These are phyloP conservation scores for Monarcha castaneiventris DNA, from an alignment of 2,113 vertebrate genomes.

Conservation along the genomic window DNA sequence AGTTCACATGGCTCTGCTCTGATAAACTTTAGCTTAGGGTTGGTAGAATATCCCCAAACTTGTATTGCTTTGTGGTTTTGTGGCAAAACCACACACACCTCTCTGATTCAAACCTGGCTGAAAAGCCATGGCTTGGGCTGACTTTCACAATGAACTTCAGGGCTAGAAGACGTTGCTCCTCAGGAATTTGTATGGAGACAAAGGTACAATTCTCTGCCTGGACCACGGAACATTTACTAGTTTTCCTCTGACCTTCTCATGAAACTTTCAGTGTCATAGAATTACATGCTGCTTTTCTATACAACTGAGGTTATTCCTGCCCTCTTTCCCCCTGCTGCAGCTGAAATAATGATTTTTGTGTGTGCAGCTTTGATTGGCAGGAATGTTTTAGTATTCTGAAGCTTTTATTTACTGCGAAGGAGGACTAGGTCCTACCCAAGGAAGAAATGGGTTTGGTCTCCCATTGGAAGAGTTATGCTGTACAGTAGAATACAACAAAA, in stretches of 20 bases:
- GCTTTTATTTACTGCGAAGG: neutral
- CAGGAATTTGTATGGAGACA: neutral
- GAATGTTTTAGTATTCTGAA: neutral
- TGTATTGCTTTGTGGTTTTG: neutral
- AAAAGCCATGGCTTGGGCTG: neutral
- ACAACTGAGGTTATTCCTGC: neutral
- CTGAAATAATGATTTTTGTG: neutral
- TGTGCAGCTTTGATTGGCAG: neutral
- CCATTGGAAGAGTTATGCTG: neutral
- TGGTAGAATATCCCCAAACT: neutral
- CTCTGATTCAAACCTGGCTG: neutral
- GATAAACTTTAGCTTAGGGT: neutral
- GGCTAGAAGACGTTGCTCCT: neutral
- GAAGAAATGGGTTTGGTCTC: neutral
- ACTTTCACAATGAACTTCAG: neutral
- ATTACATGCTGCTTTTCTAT: neutral
- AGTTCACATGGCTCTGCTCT: neutral
- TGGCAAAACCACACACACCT: neutral
- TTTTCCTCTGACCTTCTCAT: neutral
- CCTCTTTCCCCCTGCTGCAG: neutral
- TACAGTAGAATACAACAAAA: neutral
- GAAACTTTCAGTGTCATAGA: neutral
- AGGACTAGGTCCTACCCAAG: neutral
- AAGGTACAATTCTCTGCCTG: neutral
- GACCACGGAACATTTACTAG: neutral